Evolutionary conservation across 2,797 vertebrate species (phyloP).

Genomic region (Ctenochaetus hawaiiensis): DNA sequence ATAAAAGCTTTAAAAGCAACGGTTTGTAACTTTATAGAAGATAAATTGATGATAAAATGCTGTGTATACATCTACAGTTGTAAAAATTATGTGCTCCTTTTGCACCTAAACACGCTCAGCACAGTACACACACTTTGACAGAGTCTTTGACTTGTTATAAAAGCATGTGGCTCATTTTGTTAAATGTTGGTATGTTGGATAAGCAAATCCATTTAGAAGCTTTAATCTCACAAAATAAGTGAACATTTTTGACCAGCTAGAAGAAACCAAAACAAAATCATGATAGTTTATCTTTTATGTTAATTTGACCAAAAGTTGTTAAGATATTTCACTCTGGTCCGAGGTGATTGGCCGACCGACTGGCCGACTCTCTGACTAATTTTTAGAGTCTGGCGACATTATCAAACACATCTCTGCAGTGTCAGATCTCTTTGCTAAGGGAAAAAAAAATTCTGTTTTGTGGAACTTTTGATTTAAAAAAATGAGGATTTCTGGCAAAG

Average conservation of each 20-base stretch:
- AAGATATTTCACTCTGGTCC: not conserved
- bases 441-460: no score
- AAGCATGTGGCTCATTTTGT: not conserved
- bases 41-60: constrained; percentile 48
- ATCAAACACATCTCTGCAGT: no score
- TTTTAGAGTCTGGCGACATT: no score
- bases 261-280: not conserved
- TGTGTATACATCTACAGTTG: constrained; percentile 31
- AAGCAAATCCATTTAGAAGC: not conserved
- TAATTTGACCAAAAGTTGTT: not conserved
- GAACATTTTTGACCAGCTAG: not conserved
- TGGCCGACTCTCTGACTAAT: no score
- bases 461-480: no score
- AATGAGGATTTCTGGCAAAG: no score
- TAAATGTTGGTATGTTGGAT: not conserved
- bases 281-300: not conserved
- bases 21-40: constrained; percentile 43
- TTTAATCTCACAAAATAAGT: not conserved
- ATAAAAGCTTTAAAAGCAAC: constrained; percentile 60
- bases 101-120: constrained; percentile 2
- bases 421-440: no score
- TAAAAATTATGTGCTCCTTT: constrained; percentile 9
- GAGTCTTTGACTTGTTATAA: not conserved
- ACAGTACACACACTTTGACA: not conserved
- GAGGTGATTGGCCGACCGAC: not conserved